Evolutionary conservation across 2,888 invertebrate genomes (phyloP).

Genomic region (Sylvicola cinctus): DNA sequence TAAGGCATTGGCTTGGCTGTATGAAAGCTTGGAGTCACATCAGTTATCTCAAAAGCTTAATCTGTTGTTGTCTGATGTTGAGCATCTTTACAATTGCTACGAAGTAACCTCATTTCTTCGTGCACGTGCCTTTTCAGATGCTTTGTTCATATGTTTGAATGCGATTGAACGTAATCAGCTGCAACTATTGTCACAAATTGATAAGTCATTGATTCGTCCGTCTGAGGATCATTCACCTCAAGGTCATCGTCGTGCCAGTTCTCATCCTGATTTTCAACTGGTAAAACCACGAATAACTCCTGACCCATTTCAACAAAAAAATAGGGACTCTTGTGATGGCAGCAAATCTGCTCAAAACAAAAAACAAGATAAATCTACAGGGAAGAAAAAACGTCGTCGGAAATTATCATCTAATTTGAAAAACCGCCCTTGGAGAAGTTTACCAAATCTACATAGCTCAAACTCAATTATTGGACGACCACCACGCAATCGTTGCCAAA

Average conservation of each 20-base stretch:
- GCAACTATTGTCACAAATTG: constrained; percentile 37
- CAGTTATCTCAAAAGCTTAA: constrained; percentile 35
- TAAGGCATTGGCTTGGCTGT: constrained; percentile 32
- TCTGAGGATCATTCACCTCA: constrained; percentile 14
- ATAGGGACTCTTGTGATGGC: too few species aligned
- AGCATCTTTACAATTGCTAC: constrained; percentile 36
- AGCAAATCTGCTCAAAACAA: too few species aligned
- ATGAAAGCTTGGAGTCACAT: constrained; percentile 31
- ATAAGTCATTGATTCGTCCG: constrained; percentile 28
- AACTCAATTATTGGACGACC: constrained; percentile 9
- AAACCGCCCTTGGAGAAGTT: constrained; percentile 24
- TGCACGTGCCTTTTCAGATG: constrained; percentile 35
- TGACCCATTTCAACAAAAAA: not conserved
- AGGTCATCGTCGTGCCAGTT: constrained; percentile 27
- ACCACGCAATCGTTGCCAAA: constrained; percentile 11
- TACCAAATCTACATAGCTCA: constrained; percentile 19
- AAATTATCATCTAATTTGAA: constrained; percentile 11
- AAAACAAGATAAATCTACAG: too few species aligned
- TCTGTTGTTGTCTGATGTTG: constrained; percentile 37
- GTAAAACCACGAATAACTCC: not conserved
- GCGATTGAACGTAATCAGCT: constrained; percentile 42
- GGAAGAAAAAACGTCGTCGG: not conserved
- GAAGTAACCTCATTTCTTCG: constrained; percentile 35
- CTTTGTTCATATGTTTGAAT: constrained; percentile 36
- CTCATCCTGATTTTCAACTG: constrained; percentile 25